Conservation (phyloP, 2,113 vertebrate genomes). For the Scalopus aquaticus region DNA sequence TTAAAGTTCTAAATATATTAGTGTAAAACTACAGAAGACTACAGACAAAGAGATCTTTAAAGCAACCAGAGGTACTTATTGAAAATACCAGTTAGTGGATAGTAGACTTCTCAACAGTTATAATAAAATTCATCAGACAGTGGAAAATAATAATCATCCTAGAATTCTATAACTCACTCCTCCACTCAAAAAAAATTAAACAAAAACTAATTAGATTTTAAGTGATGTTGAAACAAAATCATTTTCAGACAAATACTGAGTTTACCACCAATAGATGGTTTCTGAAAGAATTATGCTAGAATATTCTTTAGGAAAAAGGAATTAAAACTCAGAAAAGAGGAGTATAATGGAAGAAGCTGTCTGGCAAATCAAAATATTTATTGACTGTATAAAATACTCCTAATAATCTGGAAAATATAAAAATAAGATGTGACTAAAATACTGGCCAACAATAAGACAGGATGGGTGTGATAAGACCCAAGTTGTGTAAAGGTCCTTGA, state of each 20-base stretch:
- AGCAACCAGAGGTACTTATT: background rate
- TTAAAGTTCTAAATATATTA: background rate
- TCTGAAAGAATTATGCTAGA: background rate
- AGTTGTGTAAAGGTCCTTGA: background rate
- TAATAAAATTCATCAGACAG: background rate
- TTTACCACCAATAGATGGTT: background rate
- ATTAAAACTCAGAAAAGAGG: background rate
- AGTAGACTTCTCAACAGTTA: background rate
- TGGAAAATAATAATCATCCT: background rate
- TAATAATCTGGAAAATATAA: background rate
- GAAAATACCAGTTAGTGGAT: background rate
- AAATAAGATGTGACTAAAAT: constrained; percentile 32
- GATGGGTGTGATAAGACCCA: background rate
- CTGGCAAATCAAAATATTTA: background rate
- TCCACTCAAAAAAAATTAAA: background rate
- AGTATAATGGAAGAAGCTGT: background rate
- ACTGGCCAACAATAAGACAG: background rate
- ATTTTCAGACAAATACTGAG: constrained; percentile 12
- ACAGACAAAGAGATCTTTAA: background rate
- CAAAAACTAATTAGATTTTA: background rate
- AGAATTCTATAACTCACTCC: background rate
- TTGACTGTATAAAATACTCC: background rate
- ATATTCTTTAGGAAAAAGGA: background rate
- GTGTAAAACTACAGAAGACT: background rate
- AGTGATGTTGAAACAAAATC: background rate